phyloP scores from a whole-genome alignment of 2,113 vertebrate genomes.

The Pleuronectes platessa region DNA sequence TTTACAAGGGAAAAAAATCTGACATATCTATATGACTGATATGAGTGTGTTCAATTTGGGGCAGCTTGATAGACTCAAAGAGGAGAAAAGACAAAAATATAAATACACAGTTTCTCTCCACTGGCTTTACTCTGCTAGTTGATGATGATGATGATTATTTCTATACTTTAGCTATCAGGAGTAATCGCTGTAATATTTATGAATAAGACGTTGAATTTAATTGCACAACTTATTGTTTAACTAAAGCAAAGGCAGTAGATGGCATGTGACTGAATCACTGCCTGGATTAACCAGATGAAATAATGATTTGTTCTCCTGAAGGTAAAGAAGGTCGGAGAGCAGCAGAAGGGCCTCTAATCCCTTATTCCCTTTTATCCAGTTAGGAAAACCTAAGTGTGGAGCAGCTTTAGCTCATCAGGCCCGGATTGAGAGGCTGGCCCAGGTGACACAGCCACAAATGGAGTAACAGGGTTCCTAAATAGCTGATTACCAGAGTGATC shows the following conservation, averaged over 20 bases:
- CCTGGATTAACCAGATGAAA: constrained; percentile 34
- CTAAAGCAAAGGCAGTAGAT: not conserved
- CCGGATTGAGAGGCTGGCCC: constrained; percentile 44
- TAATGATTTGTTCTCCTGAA: constrained; percentile 9
- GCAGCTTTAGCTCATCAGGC: constrained; percentile 57
- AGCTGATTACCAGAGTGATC: constrained; percentile 25
- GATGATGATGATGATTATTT: no score
- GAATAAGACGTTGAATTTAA: not conserved
- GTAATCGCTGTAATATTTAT: not conserved
- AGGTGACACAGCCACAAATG: constrained; percentile 44
- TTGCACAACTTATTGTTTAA: not conserved
- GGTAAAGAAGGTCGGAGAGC: not conserved
- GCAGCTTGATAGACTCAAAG: no score
- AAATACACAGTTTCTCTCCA: not conserved
- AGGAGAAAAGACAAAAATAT: no score
- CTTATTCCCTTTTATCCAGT: constrained; percentile 54
- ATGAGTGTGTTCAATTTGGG: no score
- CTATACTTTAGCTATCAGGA: no score
- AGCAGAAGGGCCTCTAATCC: constrained; percentile 59
- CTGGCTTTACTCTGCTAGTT: not conserved
- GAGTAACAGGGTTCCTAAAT: constrained; percentile 24
- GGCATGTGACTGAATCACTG: not conserved
- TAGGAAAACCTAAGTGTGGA: constrained; percentile 62
- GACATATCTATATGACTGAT: no score
- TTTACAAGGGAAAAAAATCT: no score